phyloP scores from a whole-genome alignment of 2,113 vertebrate species.

The Burhinus bistriatus region DNA sequence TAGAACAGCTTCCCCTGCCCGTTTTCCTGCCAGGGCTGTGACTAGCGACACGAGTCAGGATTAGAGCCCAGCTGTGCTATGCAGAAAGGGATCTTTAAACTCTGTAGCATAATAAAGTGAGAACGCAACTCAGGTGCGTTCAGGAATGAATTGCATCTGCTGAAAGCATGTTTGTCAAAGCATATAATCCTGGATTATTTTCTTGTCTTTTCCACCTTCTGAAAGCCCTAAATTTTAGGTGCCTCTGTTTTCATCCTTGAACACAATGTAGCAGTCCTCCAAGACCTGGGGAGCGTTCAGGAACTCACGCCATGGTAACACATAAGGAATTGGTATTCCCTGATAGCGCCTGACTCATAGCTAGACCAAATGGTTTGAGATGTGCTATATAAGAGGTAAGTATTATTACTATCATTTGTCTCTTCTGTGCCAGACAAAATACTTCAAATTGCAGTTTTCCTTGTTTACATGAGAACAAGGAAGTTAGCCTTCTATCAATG shows the following conservation, averaged over 20 bases:
- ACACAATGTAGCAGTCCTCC: not conserved
- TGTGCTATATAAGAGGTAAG: not conserved
- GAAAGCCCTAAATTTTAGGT: not conserved
- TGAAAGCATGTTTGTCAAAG: not conserved
- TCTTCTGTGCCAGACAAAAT: not conserved
- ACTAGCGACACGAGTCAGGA: accelerated
- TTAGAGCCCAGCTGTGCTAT: not conserved
- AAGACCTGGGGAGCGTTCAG: not conserved
- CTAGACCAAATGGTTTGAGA: not conserved
- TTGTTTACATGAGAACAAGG: conserved; percentile 34
- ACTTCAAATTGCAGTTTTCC: not conserved
- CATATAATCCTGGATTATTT: not conserved
- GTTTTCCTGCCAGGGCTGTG: not conserved
- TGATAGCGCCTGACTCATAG: not conserved
- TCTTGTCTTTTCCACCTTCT: not conserved
- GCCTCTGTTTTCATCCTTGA: not conserved
- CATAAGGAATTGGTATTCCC: not conserved
- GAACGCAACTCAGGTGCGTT: not conserved
- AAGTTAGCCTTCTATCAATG: conserved; percentile 4
- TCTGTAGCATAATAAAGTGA: not conserved
- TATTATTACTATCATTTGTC: not conserved
- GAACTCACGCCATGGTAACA: not conserved
- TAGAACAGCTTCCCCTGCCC: not conserved
- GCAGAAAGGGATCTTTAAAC: not conserved
- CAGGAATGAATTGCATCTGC: not conserved